These are phyloP conservation scores for Platysteira castanea DNA, from an alignment of 2,113 vertebrate species.

Conservation along the genomic window DNA sequence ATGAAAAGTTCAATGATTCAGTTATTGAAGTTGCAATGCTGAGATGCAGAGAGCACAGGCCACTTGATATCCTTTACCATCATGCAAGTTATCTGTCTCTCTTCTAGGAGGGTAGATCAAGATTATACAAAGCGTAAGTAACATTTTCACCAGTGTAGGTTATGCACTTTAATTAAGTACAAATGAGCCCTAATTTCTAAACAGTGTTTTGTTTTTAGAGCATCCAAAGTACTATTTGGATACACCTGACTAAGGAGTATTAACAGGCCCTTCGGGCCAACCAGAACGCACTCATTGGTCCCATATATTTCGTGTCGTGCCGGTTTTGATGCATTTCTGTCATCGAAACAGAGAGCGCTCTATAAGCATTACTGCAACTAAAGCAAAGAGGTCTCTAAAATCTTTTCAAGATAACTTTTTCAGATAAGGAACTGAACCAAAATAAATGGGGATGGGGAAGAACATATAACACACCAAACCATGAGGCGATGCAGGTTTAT, in stretches of 20 bases:
- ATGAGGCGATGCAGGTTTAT: rapidly evolving
- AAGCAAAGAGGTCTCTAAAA: not conserved
- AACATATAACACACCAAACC: not conserved
- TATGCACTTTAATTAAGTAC: not conserved
- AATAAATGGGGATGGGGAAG: not conserved
- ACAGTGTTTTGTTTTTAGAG: not conserved
- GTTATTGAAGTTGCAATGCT: not conserved
- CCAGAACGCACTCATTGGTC: rapidly evolving
- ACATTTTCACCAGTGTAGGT: not conserved
- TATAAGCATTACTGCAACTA: rapidly evolving
- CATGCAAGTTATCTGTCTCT: rapidly evolving
- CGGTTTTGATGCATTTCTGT: rapidly evolving
- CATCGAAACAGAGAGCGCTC: not conserved
- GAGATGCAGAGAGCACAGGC: not conserved
- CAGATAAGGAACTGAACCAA: not conserved
- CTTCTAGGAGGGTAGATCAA: not conserved
- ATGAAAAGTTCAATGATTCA: not conserved
- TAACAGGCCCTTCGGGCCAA: not conserved
- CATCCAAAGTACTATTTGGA: not conserved
- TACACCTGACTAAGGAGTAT: rapidly evolving
- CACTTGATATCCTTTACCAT: no score
- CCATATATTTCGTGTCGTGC: rapidly evolving
- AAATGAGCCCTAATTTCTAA: not conserved
- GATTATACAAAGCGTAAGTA: not conserved
- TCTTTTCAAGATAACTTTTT: not conserved